Conservation (phyloP, 1,140 invertebrate genomes). For the Drosophila ohnishii region DNA sequence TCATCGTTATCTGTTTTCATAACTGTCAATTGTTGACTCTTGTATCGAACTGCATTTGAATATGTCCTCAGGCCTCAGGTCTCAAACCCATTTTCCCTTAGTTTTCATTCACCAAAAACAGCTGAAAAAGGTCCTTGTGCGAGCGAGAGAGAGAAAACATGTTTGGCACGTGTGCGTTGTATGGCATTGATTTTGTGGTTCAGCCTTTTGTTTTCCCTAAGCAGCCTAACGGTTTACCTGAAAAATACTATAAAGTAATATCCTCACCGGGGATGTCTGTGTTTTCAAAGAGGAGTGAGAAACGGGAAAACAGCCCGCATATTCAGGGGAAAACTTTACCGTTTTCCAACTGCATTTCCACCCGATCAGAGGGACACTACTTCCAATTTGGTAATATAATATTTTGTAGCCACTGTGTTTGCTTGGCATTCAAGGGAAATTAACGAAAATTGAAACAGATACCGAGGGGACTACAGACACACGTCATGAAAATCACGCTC, state of each 20-base stretch:
- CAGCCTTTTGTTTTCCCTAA: conserved; percentile 37
- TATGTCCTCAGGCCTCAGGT: conserved; percentile 28
- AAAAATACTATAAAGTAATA: conserved; percentile 5
- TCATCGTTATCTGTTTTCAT: conserved; percentile 76
- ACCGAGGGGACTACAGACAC: conserved; percentile 23
- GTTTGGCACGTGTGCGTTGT: conserved; percentile 49
- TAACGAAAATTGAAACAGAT: conserved; percentile 64
- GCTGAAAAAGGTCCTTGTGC: conserved; percentile 44
- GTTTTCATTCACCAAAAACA: conserved; percentile 51
- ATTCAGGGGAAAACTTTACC: conserved; percentile 45
- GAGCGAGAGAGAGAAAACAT: conserved; percentile 1
- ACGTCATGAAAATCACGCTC: conserved; percentile 48
- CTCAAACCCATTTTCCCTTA: conserved; percentile 28
- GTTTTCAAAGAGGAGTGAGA: conserved; percentile 9
- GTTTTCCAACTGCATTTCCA: conserved; percentile 47
- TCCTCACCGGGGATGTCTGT: neutral
- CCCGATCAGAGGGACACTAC: conserved; percentile 9
- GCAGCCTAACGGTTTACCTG: conserved; percentile 56
- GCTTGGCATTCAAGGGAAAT: conserved; percentile 55
- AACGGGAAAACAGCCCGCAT: conserved; percentile 38
- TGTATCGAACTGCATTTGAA: conserved; percentile 59
- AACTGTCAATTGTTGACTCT: conserved; percentile 80
- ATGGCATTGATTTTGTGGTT: conserved; percentile 57
- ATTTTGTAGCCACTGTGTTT: conserved; percentile 66
- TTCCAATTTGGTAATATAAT: conserved; percentile 59